Conservation (phyloP, 2,797 vertebrate genomes). For the Atherinosoma microstoma region DNA sequence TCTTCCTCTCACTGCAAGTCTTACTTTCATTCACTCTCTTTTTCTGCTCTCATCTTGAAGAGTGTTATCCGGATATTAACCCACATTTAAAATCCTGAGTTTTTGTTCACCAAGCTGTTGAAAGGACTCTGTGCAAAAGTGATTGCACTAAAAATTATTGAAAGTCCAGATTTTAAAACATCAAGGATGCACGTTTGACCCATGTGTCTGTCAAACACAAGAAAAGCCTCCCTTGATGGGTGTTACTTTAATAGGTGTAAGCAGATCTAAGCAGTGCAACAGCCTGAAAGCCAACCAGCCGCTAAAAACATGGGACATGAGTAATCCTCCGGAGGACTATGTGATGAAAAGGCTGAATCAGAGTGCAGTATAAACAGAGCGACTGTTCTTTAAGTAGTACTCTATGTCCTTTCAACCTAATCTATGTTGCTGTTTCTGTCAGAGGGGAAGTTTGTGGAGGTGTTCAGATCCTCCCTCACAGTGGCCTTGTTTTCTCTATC, state of each 20-base stretch:
- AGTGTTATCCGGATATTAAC: neutral
- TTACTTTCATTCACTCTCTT: slow-evolving; percentile 5
- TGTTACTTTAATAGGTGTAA: slow-evolving; percentile 23
- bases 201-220: slow-evolving; percentile 13
- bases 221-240: slow-evolving; percentile 17
- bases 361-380: slow-evolving; percentile 36
- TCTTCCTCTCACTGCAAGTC: slow-evolving; percentile 34
- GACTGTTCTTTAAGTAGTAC: slow-evolving; percentile 51
- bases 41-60: neutral
- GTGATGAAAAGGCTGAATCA: slow-evolving; percentile 52
- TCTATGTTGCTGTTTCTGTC: slow-evolving; percentile 43
- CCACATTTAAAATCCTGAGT: neutral
- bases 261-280: slow-evolving; percentile 27
- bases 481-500: slow-evolving; percentile 43
- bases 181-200: slow-evolving; percentile 11
- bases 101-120: neutral
- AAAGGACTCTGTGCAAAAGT: neutral
- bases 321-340: slow-evolving; percentile 25
- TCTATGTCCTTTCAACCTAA: slow-evolving; percentile 47
- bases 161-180: slow-evolving; percentile 16
- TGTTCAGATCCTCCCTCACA: slow-evolving; percentile 47
- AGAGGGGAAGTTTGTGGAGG: slow-evolving; percentile 45
- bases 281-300: slow-evolving; percentile 16
- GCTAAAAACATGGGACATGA: slow-evolving; percentile 14
- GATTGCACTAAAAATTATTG: neutral